Percentiles rank a stretch among this genome's conserved stretches.
phyloP scores from a whole-genome alignment of 2,113 vertebrate species.

The Vidua chalybeata region DNA sequence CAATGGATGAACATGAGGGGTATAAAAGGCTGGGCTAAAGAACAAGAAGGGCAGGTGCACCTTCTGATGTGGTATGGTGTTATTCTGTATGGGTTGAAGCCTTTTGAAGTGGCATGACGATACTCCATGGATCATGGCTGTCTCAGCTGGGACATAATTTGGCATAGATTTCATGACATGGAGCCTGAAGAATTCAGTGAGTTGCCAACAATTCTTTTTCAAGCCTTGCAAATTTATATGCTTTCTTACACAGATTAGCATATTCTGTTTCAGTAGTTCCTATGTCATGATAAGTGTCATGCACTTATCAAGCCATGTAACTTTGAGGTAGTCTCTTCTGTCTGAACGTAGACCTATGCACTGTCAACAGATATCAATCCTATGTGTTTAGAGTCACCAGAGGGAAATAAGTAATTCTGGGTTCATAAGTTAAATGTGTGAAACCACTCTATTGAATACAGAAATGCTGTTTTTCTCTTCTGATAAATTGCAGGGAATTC shows the following conservation, averaged over 20 bases:
- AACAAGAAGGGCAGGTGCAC: too few species aligned
- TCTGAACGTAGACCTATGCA: background rate
- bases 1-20: background rate
- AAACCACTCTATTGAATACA: background rate
- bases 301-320: rapidly evolving
- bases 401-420: background rate
- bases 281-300: background rate
- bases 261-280: background rate
- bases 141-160: background rate
- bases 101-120: background rate
- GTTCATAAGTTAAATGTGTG: background rate
- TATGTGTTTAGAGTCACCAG: background rate
- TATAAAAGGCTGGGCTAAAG: background rate
- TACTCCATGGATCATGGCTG: background rate
- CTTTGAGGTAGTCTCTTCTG: background rate
- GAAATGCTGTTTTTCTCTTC: background rate
- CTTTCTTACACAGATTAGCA: background rate
- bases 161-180: background rate
- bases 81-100: background rate
- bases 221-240: background rate
- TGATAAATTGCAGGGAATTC: background rate
- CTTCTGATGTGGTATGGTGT: background rate
- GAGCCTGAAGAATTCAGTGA: background rate
- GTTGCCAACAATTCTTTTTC: background rate
- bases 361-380: background rate